Evolutionary conservation across 2,888 invertebrate species (phyloP), one percentile per base, ranked within the genome.

Genomic region (Drosophila melanosoma): DNA sequence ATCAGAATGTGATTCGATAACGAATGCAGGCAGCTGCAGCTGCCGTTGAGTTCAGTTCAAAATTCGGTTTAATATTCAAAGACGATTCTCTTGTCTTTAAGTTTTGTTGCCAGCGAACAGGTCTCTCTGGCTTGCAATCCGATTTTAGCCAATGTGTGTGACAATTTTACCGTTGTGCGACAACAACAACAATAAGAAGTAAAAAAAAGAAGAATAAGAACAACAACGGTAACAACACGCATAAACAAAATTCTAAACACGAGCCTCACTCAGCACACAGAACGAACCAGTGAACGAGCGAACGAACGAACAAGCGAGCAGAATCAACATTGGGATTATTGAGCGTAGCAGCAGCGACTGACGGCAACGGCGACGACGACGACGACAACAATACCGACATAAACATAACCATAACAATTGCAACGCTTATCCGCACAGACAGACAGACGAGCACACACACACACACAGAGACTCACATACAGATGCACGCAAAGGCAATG

Each of bases 281-380:
- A 81, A 40, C 68, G 69, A 76, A 48, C 81, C 69, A 72, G 66
- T 76, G 84, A 82, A 75, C 70, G 79, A 65, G 63, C 75, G 70
- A 81, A 45, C 69, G 68, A 76, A 48, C 81, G 70, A 72, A 60
- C 84, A 82, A 82, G 75, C 70, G 79, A 65, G 69, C 73, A 82
- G 76, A 75, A 81, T 78, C 76, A 83, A 75, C 78, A 82, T 89
- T 87, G 79, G 80, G 83, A 82, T 76, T 82, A 82, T 76, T 66
- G 66, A 75, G 79, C 75, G 67, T 61, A 26, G 79, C 82, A 60
- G 65, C 79, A 60, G 65, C 79, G 35, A 60, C 75, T 67, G 66
- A 62, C 68, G 75, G 56, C 54, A 53, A 65, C 53, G 58, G 33
- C 57, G 36, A 38, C 36, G 45, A 33, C 53, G 62, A 56, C 69